A percentile compares a stretch with the other conserved stretches of the same genome.
These are phyloP conservation scores for Siniperca knerii DNA, from an alignment of 2,113 vertebrate genomes.

Conservation along the genomic window DNA sequence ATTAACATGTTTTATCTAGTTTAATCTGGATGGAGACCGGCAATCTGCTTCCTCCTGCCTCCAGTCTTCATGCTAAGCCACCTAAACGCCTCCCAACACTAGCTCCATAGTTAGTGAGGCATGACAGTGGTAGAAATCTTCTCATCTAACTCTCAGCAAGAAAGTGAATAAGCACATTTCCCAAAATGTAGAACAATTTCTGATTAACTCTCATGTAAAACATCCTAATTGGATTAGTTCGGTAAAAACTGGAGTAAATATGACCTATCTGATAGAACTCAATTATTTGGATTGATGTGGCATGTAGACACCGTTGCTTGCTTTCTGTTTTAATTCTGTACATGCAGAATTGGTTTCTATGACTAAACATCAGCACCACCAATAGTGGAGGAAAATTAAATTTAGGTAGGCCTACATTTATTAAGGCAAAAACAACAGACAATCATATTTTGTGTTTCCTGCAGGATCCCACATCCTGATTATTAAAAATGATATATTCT, in stretches of 20 bases:
- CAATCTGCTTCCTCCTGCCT: no score
- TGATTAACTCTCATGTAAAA: not conserved
- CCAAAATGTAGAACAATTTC: not conserved
- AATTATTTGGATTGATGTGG: not conserved
- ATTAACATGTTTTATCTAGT: not conserved
- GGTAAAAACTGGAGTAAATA: not conserved
- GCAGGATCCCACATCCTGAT: not conserved
- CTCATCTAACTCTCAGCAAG: not conserved
- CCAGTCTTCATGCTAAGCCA: not conserved
- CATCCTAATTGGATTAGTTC: not conserved
- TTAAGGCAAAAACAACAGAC: not conserved
- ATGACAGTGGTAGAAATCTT: not conserved
- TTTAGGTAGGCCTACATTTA: not conserved
- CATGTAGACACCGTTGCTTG: not conserved
- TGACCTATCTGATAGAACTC: not conserved
- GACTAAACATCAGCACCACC: not conserved
- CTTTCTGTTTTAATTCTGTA: not conserved
- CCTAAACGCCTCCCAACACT: not conserved
- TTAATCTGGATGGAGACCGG: not conserved
- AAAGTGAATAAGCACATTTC: not conserved
- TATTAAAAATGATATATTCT: not conserved
- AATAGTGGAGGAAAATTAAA: not conserved
- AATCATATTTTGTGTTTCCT: not conserved
- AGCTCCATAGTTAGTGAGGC: not conserved
- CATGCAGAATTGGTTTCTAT: not conserved